phyloP scores from a whole-genome alignment of 2,888 invertebrate species.

The Ariolimax columbianus region DNA sequence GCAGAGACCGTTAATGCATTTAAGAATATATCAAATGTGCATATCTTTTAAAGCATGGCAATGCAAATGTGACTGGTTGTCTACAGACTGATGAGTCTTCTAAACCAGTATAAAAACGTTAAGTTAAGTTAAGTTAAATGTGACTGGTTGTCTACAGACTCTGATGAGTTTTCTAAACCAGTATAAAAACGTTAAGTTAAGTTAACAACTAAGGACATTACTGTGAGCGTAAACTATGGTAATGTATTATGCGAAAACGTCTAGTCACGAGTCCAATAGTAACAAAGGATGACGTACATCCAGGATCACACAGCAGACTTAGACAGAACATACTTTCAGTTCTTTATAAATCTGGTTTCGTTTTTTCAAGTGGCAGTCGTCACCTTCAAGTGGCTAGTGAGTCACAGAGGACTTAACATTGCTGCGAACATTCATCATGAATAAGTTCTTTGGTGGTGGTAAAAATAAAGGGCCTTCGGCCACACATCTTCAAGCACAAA shows the following conservation, averaged over 20 bases:
- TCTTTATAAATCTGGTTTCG: neutral
- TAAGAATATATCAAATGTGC: too few relatives aligned
- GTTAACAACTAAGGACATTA: too few relatives aligned
- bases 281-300: neutral
- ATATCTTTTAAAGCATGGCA: too few relatives aligned
- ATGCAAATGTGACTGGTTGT: too few relatives aligned
- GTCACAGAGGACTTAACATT: neutral
- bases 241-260: neutral
- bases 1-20: too few relatives aligned
- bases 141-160: too few relatives aligned
- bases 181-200: too few relatives aligned
- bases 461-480: constrained; percentile 66
- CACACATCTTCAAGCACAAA: constrained; percentile 74
- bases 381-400: neutral
- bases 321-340: neutral
- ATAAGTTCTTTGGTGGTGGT: constrained; percentile 67
- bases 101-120: too few relatives aligned
- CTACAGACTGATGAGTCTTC: too few relatives aligned
- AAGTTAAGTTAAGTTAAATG: too few relatives aligned
- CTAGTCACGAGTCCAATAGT: neutral
- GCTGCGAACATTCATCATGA: constrained; percentile 57
- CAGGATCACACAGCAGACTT: neutral
- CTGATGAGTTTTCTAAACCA: too few relatives aligned
- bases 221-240: neutral
- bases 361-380: neutral